These are phyloP conservation scores for Drosophila diplacantha DNA, from an alignment of 2,888 invertebrate genomes.

Conservation along the genomic window DNA sequence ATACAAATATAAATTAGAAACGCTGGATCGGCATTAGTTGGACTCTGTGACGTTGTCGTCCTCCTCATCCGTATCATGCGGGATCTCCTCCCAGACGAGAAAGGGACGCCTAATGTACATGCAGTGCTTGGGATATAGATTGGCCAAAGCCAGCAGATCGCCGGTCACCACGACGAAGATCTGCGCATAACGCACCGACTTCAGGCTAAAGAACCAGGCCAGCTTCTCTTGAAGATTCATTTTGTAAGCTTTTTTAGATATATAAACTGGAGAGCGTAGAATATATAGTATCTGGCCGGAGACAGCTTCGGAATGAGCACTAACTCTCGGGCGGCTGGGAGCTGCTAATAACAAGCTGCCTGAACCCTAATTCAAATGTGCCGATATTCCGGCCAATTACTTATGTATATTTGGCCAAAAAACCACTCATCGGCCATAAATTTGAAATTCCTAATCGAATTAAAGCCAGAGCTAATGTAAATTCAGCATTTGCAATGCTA, in stretches of 20 bases:
- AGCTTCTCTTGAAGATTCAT: slow-evolving; percentile 19
- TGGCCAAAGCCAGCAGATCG: slow-evolving; percentile 42
- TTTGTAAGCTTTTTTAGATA: not conserved
- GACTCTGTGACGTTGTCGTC: not conserved
- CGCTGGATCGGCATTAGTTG: slow-evolving; percentile 5
- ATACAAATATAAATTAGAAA: slow-evolving; percentile 8
- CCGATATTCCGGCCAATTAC: slow-evolving; percentile 38
- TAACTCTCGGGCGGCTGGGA: slow-evolving; percentile 3
- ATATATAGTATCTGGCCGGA: slow-evolving; percentile 12
- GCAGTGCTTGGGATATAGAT: slow-evolving; percentile 46
- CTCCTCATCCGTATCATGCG: not conserved
- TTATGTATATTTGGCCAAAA: slow-evolving; percentile 38
- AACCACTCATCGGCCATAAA: slow-evolving; percentile 30
- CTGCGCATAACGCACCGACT: slow-evolving; percentile 32
- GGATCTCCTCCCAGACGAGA: slow-evolving; percentile 34
- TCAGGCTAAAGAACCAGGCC: slow-evolving; percentile 29
- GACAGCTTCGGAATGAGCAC: slow-evolving; percentile 18
- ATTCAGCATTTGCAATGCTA: slow-evolving; percentile 36
- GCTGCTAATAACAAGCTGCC: slow-evolving; percentile 19
- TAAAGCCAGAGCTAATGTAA: slow-evolving; percentile 29
- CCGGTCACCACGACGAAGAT: slow-evolving; percentile 41
- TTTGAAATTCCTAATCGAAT: slow-evolving; percentile 33
- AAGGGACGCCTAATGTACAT: slow-evolving; percentile 45
- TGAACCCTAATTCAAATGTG: slow-evolving; percentile 36
- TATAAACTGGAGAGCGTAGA: not conserved